Evolutionary conservation across 64 coral and sea anemone species (phyloP).

Genomic region (Stylophora pistillata): DNA sequence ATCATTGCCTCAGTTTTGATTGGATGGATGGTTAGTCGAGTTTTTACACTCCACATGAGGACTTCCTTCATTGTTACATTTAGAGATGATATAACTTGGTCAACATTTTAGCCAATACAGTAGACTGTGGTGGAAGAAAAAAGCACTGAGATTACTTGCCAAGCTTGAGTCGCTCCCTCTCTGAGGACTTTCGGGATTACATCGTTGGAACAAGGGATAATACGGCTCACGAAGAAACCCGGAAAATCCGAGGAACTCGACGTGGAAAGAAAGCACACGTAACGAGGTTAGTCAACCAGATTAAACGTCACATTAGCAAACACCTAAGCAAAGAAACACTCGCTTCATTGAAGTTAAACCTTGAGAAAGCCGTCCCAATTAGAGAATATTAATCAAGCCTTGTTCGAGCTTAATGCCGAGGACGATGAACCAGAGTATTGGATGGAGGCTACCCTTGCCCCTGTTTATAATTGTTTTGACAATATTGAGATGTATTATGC

Average conservation of each 20-base stretch:
- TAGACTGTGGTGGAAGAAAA: too few relatives aligned
- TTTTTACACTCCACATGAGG: too few relatives aligned
- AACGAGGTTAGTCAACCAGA: too few relatives aligned
- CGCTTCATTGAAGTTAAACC: constrained; percentile 28
- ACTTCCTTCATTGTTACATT: too few relatives aligned
- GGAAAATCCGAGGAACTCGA: constrained; percentile 37
- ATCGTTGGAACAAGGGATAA: too few relatives aligned
- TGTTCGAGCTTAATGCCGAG: constrained; percentile 35
- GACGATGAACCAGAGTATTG: constrained; percentile 39
- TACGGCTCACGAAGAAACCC: neutral
- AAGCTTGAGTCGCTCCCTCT: constrained; percentile 22
- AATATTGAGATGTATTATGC: constrained; percentile 26
- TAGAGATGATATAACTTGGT: too few relatives aligned
- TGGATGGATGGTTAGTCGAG: too few relatives aligned
- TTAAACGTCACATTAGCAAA: too few relatives aligned
- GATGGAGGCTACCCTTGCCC: constrained; percentile 17
- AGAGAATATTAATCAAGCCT: constrained; percentile 28
- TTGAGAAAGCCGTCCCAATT: constrained; percentile 36
- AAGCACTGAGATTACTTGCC: constrained; percentile 25
- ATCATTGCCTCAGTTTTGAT: too few relatives aligned
- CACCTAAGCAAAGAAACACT: neutral
- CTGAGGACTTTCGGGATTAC: neutral
- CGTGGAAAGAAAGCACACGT: neutral
- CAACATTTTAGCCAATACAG: too few relatives aligned
- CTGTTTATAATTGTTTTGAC: constrained; percentile 17